These are phyloP conservation scores for Ciconia boyciana DNA, from an alignment of 2,113 vertebrate genomes.

Conservation along the genomic window DNA sequence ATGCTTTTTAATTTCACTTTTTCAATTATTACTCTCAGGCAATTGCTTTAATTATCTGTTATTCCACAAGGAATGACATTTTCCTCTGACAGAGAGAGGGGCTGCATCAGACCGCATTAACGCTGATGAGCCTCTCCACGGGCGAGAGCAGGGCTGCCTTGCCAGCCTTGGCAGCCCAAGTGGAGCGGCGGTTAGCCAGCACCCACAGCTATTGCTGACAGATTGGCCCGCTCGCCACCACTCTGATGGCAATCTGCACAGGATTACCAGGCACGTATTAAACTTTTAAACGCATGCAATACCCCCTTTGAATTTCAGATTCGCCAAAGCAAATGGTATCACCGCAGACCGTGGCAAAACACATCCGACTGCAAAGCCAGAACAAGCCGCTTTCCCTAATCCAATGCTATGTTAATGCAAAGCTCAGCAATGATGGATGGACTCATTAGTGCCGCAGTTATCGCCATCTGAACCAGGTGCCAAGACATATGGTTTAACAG, in stretches of 20 bases:
- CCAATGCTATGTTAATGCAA: constrained; percentile 45
- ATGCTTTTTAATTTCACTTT: constrained; percentile 66
- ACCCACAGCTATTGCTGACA: constrained; percentile 54
- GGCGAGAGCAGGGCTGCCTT: constrained; percentile 31
- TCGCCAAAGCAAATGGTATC: constrained; percentile 57
- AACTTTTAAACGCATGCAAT: background rate
- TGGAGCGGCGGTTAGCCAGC: constrained; percentile 56
- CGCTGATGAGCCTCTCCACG: constrained; percentile 47
- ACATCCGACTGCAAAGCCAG: background rate
- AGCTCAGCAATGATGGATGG: constrained; percentile 72
- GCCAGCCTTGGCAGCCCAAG: constrained; percentile 59
- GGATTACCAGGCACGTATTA: constrained; percentile 48
- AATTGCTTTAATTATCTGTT: constrained; percentile 73
- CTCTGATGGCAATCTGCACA: constrained; percentile 53
- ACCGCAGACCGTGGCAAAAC: constrained; percentile 13
- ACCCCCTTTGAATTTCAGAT: constrained; percentile 16
- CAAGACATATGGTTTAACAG: constrained; percentile 80
- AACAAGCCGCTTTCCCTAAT: constrained; percentile 52
- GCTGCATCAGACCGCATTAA: constrained; percentile 49
- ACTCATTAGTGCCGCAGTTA: constrained; percentile 71
- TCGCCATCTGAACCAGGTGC: constrained; percentile 66
- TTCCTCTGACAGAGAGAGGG: constrained; percentile 57
- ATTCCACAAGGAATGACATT: constrained; percentile 64
- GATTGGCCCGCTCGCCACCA: constrained; percentile 44
- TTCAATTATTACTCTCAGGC: constrained; percentile 71